Percentiles rank a stretch among this genome's conserved stretches.
Evolutionary conservation across 1,140 invertebrate species (phyloP).

Genomic region (Aphidius ervi): DNA sequence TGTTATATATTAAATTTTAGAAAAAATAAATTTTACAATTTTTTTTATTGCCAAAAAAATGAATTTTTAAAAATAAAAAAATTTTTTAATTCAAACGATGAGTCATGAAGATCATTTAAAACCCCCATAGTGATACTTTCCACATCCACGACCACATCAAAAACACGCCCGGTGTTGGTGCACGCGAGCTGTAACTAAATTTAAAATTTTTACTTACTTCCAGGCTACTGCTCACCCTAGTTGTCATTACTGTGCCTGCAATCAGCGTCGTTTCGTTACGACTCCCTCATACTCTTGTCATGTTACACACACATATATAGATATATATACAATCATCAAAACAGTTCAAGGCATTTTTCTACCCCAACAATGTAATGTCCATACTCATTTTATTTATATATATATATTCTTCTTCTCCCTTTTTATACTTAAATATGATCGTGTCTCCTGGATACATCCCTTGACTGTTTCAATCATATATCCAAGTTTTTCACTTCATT

Average conservation of each 20-base stretch:
- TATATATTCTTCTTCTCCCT: no score
- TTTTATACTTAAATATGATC: no score
- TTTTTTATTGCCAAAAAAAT: no score
- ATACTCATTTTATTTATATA: not conserved
- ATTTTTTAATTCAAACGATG: constrained; percentile 30
- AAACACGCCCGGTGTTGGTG: constrained; percentile 34
- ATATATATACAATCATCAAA: no score
- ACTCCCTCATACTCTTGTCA: not conserved
- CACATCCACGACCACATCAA: constrained; percentile 36
- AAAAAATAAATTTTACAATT: no score
- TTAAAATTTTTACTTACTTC: constrained; percentile 58
- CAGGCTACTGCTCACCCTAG: constrained; percentile 53
- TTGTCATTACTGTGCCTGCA: constrained; percentile 52
- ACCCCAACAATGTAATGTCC: not conserved
- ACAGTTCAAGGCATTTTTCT: no score
- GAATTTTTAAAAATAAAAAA: no score
- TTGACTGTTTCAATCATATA: not conserved
- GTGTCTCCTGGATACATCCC: no score
- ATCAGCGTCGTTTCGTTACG: constrained; percentile 39
- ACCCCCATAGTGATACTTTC: constrained; percentile 25
- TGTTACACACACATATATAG: no score
- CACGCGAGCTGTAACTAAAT: constrained; percentile 53
- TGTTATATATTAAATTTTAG: no score
- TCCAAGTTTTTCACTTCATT: constrained; percentile 31
- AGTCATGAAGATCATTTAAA: constrained; percentile 34